Base-by-base conservation (phyloP, 2,113 vertebrate genomes). In the Solea solea region DNA sequence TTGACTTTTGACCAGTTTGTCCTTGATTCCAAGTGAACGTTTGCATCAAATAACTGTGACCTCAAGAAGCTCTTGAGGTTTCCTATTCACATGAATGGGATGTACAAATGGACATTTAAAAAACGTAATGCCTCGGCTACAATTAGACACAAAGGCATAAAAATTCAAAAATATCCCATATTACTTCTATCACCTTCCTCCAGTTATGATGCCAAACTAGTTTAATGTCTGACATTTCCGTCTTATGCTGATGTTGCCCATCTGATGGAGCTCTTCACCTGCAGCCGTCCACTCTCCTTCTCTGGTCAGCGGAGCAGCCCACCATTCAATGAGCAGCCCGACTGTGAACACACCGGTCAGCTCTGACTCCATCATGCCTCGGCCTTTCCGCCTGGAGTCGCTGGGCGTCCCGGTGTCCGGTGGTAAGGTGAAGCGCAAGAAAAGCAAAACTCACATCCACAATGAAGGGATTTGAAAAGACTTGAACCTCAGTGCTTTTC, bases 351-450 rank as follows among this genome's bases (percentile, higher is more conserved):
- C 64, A 0, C 5, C 82, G 0, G 75, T 86, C 25, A 71, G 65
- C 42, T 57, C 82, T 0, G 95, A 96, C 56, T 69, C 86, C 10
- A 80, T 92, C 49, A 87, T 84, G 34, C 94, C 94, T 0, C 93
- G 96, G 0, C 97, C 97, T 15, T 96, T 96, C 85, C 94, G 95
- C 48, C 92, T 96, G 0, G 94, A 96, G 85, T 93, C 96, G 2
- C 89, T 96, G 0, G 87, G 90, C 3, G 46, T 93, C 51, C 48
- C 83, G 0, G 42, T 64, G 1, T 84, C 90, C 9, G 87, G 83
- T 15, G 48, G 83, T 77, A 95, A 92, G 87, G 85, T 85, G 76
- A 95, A 85, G 86, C 91, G 90, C 45, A 96, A 93, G 81, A 96
- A 95, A 74, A 92, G 88, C 91, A 95, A 92, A 86, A 51, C 72